phyloP scores from a whole-genome alignment of 1,140 invertebrate species.

The Bactericera cockerelli region DNA sequence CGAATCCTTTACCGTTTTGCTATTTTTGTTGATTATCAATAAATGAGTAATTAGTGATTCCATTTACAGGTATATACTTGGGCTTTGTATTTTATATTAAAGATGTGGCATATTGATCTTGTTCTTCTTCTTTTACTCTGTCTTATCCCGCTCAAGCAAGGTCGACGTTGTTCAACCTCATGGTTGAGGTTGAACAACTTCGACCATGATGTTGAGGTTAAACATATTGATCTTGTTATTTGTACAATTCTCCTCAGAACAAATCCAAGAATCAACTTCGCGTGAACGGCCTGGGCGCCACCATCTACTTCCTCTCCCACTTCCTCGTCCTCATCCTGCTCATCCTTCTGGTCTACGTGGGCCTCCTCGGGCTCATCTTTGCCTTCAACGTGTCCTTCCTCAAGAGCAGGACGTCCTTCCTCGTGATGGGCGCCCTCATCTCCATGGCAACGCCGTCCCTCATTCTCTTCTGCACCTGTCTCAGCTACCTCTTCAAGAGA shows the following conservation, averaged over 20 bases:
- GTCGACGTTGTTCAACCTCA: too few relatives aligned
- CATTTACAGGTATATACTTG: too few relatives aligned
- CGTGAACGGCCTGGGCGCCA: constrained; percentile 61
- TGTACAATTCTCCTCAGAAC: constrained; percentile 42
- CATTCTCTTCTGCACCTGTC: constrained; percentile 54
- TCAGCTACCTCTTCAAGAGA: constrained; percentile 66
- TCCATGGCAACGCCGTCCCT: constrained; percentile 56
- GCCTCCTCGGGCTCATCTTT: constrained; percentile 48
- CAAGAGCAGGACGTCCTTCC: constrained; percentile 47
- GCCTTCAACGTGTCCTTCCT: constrained; percentile 49
- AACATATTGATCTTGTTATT: too few relatives aligned
- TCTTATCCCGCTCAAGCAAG: too few relatives aligned
- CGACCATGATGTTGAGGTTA: too few relatives aligned
- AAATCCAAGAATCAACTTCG: constrained; percentile 67
- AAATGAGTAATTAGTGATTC: too few relatives aligned
- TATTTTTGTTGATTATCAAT: too few relatives aligned
- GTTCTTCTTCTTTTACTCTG: too few relatives aligned
- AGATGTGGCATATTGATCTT: too few relatives aligned
- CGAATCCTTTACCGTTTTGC: too few relatives aligned
- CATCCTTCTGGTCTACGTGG: constrained; percentile 47
- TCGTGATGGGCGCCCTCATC: constrained; percentile 45
- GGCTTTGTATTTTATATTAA: too few relatives aligned
- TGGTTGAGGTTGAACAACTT: too few relatives aligned
- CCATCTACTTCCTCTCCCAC: constrained; percentile 60
- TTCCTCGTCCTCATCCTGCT: constrained; percentile 48